A percentile compares a stretch with the other conserved stretches of the same genome.
phyloP scores from a whole-genome alignment of 2,888 invertebrate species.

The Eupithecia exiguata region DNA sequence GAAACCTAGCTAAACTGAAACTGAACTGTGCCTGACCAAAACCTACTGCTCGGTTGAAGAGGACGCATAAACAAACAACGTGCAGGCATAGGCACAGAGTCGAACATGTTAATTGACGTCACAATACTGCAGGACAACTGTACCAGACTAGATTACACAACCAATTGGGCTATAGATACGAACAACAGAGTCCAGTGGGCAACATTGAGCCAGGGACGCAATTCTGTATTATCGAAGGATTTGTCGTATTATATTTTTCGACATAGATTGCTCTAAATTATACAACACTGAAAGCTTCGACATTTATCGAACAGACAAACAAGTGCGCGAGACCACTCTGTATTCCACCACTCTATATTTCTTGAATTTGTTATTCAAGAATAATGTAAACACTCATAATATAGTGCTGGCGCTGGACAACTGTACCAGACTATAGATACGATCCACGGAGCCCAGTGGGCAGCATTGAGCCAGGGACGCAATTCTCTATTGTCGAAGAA shows the following conservation, averaged over 20 bases:
- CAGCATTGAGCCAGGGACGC: background rate
- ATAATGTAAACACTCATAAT: no score
- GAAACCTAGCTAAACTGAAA: background rate
- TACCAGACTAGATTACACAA: background rate
- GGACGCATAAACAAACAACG: conserved; percentile 14
- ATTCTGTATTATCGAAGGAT: background rate
- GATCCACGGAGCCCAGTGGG: background rate
- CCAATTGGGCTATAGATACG: background rate
- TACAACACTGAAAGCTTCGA: no score
- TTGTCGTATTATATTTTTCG: no score
- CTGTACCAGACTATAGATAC: no score
- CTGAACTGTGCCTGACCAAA: background rate
- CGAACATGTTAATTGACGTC: conserved; percentile 22
- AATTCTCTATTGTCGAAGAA: background rate
- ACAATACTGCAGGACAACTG: conserved; percentile 12
- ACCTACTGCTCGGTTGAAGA: conserved; percentile 8
- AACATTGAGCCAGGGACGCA: background rate
- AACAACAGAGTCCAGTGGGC: background rate
- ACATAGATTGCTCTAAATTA: no score
- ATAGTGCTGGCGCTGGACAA: background rate
- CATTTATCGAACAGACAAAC: no score
- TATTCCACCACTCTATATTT: no score
- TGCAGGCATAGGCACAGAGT: conserved; percentile 12
- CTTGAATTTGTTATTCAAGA: no score
- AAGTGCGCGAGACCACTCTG: no score